Base-by-base conservation (phyloP, 2,113 vertebrate genomes). In the Lophochroa leadbeateri region DNA sequence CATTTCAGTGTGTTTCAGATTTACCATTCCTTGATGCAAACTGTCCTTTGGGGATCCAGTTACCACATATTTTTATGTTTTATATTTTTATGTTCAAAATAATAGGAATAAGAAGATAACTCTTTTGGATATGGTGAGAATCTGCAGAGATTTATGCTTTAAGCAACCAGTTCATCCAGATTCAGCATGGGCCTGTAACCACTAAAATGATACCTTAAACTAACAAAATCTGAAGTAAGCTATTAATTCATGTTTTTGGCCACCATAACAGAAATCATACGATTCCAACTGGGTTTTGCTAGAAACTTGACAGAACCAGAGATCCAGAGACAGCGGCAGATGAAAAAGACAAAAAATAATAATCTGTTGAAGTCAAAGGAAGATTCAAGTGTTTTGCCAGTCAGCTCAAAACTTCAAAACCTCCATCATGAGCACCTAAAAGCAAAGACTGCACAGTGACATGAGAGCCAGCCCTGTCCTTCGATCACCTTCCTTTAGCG, bases 371-470 rank as follows among this genome's bases (percentile, higher is more conserved):
- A 82, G 16, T 11, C 52, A 41, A 19, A 41, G n/a, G n/a, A 41
- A 64, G 16, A 29, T 43, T 39, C 1, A 1, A 78, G 10, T 2
- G 1, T 19, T 88, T 86, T 64, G 10, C 8, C 31, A 5, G 6
- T 24, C 20, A 13, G 4, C 9, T 11, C 67, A 74, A 58, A 15
- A 8, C 13, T 28, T 44, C 3, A 25, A 91, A 89, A 19, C 3
- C 3, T 33, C 10, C 14, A 33, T 2, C 6, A 20, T 0, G 4
- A 82, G 10, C 17, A 65, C 1, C 0, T 6, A 67, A 80, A 82
- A 85, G 21, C 43, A 63, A 69, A 17, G 17, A 49, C 7, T 0
- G 0, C 17, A 23, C 37, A 63, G 29, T 8, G 29, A 31, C 7
- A 53, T 0, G 4, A 86, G 23, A 93, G 11, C 11, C 75, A 93